Evolutionary conservation across 2,113 vertebrate genomes (phyloP).

Genomic region (Lepidothrix coronata): DNA sequence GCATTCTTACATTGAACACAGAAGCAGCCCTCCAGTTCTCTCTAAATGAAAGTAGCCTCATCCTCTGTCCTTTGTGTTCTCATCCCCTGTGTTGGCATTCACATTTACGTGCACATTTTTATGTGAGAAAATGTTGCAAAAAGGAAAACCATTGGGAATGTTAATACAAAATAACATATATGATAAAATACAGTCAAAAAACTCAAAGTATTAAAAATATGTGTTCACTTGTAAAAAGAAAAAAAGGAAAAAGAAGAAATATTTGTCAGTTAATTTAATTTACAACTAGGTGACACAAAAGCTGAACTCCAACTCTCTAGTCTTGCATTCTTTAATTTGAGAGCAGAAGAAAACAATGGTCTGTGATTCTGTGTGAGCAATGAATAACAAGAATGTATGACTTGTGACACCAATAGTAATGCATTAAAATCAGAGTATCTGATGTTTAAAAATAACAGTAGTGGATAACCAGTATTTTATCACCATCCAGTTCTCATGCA

Average conservation of each 20-base stretch:
- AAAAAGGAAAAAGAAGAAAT: not conserved
- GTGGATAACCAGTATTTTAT: not conserved
- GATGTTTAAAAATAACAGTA: not conserved
- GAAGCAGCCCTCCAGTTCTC: not conserved
- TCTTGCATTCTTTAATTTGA: not conserved
- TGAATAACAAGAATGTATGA: not conserved
- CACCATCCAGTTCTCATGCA: not conserved
- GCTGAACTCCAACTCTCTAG: not conserved
- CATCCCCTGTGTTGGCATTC: not conserved
- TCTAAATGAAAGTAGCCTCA: not conserved
- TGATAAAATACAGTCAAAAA: not conserved
- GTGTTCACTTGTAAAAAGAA: not conserved
- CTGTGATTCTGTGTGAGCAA: not conserved
- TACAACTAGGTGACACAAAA: not conserved
- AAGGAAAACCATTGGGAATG: not conserved
- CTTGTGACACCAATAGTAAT: not conserved
- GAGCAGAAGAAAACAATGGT: not conserved
- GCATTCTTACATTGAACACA: not conserved
- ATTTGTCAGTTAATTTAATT: not conserved
- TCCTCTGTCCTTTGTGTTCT: not conserved
- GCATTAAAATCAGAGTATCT: not conserved
- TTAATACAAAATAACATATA: not conserved
- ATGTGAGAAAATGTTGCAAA: not conserved
- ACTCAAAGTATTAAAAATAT: not conserved
- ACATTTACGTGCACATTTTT: not conserved